Evolutionary conservation across 2,797 vertebrate species (phyloP).

Genomic region (Cygnus olor): DNA sequence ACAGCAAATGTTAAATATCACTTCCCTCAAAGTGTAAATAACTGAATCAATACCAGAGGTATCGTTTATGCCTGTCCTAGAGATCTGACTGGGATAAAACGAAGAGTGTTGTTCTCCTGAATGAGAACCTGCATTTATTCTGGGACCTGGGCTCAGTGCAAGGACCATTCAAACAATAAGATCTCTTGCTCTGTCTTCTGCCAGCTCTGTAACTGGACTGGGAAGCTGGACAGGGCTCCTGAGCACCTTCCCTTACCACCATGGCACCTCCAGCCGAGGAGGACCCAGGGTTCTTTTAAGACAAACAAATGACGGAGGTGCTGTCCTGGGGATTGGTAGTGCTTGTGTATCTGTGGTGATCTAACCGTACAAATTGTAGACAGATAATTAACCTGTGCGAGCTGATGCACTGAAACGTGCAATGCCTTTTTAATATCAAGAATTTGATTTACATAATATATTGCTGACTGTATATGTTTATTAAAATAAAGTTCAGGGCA

Average conservation of each 20-base stretch:
- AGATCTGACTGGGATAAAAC: not conserved
- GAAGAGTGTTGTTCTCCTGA: not conserved
- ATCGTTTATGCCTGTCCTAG: not conserved
- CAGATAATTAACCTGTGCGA: slow-evolving; percentile 17
- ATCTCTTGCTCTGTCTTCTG: not conserved
- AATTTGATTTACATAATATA: slow-evolving; percentile 1
- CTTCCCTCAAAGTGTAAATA: not conserved
- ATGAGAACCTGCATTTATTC: not conserved
- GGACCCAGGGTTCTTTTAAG: not conserved
- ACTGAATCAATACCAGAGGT: not conserved
- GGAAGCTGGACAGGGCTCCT: not conserved
- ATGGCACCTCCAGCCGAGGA: not conserved
- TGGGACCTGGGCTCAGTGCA: not conserved
- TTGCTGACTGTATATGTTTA: not conserved
- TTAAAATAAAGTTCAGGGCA: not conserved
- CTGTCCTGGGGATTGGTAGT: not conserved
- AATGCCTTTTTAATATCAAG: not conserved
- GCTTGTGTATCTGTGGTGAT: not conserved
- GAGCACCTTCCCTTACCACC: not conserved
- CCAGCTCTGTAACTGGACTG: not conserved
- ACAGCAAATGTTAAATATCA: not conserved
- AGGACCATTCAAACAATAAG: not conserved
- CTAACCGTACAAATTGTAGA: not conserved
- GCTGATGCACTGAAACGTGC: not conserved
- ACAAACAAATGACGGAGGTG: not conserved